Evolutionary conservation across 2,888 invertebrate species (phyloP).

Genomic region (Drosophila formosana): DNA sequence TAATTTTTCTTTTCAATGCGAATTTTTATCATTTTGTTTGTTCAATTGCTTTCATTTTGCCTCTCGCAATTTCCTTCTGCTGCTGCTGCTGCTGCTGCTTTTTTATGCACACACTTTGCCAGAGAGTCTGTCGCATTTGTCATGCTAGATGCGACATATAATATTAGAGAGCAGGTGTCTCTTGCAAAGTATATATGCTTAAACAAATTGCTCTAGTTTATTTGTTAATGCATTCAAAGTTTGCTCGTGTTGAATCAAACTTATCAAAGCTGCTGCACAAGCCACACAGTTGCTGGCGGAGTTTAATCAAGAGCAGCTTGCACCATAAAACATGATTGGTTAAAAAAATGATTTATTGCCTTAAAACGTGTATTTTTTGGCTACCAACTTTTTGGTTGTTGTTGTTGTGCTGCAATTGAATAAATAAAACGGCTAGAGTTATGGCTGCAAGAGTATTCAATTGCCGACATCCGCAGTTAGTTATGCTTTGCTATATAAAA

Average conservation of each 20-base stretch:
- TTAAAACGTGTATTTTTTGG: not conserved
- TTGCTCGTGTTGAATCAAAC: not conserved
- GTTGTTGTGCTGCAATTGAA: not conserved
- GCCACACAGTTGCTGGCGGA: not conserved
- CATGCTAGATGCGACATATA: not conserved
- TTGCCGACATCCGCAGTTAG: not conserved
- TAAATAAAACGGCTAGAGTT: constrained; percentile 2
- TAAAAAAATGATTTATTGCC: not conserved
- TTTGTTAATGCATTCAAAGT: not conserved
- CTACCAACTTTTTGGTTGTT: not conserved
- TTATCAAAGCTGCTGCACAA: not conserved
- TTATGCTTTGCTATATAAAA: constrained; percentile 1
- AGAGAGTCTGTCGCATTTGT: not conserved
- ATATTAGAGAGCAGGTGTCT: not conserved
- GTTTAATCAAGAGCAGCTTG: not conserved
- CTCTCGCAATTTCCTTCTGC: constrained; percentile 9
- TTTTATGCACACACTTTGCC: constrained; percentile 2
- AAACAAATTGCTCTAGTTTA: not conserved
- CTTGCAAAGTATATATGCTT: not conserved
- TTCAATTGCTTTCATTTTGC: constrained; percentile 63
- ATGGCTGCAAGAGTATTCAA: not conserved
- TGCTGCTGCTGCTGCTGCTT: constrained; percentile 10
- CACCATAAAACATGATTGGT: not conserved
- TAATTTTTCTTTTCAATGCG: constrained; percentile 51
- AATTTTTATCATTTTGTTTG: constrained; percentile 52